phyloP scores from a whole-genome alignment of 2,888 invertebrate species.

The Thumatha senex region DNA sequence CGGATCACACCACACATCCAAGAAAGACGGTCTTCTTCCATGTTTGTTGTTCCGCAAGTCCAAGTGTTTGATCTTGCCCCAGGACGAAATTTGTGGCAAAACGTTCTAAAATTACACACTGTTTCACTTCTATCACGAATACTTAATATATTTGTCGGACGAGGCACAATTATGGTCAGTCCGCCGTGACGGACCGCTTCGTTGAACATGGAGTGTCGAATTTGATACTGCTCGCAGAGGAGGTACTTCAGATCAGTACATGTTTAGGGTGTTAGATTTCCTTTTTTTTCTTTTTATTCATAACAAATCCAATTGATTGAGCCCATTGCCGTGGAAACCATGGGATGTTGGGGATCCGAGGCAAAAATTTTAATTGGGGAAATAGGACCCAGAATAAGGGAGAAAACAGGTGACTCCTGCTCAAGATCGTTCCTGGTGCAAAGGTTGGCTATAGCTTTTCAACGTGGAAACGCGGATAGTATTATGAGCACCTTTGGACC shows the following conservation, averaged over 20 bases:
- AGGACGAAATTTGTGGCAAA: conserved; percentile 52
- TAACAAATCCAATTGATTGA: no score
- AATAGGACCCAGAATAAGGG: no score
- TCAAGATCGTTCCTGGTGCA: no score
- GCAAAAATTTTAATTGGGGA: no score
- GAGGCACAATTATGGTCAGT: conserved; percentile 62
- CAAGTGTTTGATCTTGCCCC: conserved; percentile 32
- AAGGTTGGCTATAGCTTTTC: no score
- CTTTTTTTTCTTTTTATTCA: conserved; percentile 4
- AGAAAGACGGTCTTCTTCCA: conserved; percentile 23
- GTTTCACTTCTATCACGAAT: conserved; percentile 58
- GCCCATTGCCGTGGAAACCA: no score
- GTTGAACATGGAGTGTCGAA: conserved; percentile 49
- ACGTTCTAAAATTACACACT: conserved; percentile 65
- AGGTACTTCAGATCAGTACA: conserved; percentile 32
- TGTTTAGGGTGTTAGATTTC: no score
- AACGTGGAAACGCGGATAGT: no score
- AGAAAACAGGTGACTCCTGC: no score
- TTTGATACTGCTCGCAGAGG: conserved; percentile 37
- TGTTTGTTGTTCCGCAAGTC: conserved; percentile 26
- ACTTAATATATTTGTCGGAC: conserved; percentile 71
- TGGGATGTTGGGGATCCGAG: no score
- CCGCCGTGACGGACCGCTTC: conserved; percentile 64
- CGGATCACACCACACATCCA: no score
- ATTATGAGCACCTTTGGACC: no score